Conservation (phyloP, 2,888 invertebrate genomes). For the Embidobia sp. region DNA sequence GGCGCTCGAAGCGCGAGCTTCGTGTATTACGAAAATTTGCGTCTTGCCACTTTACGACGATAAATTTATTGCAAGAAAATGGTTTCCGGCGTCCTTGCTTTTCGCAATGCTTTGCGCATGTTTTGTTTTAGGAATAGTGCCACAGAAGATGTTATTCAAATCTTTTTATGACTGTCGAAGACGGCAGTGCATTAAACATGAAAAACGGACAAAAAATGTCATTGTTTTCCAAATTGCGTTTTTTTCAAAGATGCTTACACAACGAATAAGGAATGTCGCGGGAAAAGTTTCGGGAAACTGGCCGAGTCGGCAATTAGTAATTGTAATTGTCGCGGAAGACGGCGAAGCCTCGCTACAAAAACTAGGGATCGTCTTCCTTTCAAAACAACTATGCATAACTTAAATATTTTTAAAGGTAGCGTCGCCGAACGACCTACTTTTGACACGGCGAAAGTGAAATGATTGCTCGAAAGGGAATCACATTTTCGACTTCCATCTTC, state of each 20-base stretch:
- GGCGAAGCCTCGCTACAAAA: slow-evolving; percentile 19
- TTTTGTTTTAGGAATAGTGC: slow-evolving; percentile 33
- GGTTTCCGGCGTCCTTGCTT: slow-evolving; percentile 46
- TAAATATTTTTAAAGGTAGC: slow-evolving; percentile 34
- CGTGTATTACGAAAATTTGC: slow-evolving; percentile 71
- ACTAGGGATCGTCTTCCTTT: slow-evolving; percentile 19
- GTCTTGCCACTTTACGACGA: slow-evolving; percentile 68
- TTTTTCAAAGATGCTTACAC: no score
- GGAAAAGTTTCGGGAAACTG: background rate
- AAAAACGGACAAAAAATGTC: no score
- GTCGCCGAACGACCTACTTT: slow-evolving; percentile 39
- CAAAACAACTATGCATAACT: slow-evolving; percentile 26
- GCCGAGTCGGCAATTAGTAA: slow-evolving; percentile 7
- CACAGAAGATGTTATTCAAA: slow-evolving; percentile 12
- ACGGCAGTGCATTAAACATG: no score
- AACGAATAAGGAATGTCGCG: slow-evolving; percentile 11
- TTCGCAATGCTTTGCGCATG: slow-evolving; percentile 33
- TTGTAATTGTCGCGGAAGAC: slow-evolving; percentile 26
- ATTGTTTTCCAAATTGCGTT: no score
- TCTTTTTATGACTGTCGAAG: slow-evolving; percentile 28
- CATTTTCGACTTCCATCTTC: slow-evolving; percentile 45
- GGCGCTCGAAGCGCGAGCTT: slow-evolving; percentile 41
- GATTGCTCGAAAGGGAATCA: slow-evolving; percentile 50
- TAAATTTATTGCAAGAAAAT: slow-evolving; percentile 68
- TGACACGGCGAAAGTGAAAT: slow-evolving; percentile 57